Conservation (phyloP, 2,888 invertebrate genomes). For the Teleogryllus oceanicus region DNA sequence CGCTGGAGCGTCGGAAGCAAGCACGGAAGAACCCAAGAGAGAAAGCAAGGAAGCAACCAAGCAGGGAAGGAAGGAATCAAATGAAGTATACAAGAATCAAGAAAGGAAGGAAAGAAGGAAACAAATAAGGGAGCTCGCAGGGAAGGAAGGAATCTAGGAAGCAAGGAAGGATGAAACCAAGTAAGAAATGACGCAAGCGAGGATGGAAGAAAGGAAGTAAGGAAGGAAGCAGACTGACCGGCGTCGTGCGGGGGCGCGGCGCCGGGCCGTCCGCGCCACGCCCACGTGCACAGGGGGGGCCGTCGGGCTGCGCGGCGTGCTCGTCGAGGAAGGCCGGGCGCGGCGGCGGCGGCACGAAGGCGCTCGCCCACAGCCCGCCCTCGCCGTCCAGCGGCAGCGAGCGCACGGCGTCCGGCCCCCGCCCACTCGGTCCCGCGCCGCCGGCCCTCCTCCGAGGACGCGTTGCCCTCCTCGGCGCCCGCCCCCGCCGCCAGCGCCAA, state of each 20-base stretch:
- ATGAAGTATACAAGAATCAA: too few species aligned
- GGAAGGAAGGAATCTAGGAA: too few species aligned
- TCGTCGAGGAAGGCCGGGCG: slow-evolving; percentile 62
- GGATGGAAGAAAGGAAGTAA: too few species aligned
- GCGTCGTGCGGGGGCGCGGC: not conserved
- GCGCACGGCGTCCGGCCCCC: slow-evolving; percentile 33
- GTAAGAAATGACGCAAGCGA: too few species aligned
- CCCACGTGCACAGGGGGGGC: slow-evolving; percentile 71
- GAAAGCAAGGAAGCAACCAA: too few species aligned
- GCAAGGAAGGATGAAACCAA: too few species aligned
- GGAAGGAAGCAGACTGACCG: too few species aligned
- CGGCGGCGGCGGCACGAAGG: slow-evolving; percentile 63
- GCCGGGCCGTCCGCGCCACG: slow-evolving; percentile 54
- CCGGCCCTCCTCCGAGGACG: slow-evolving; percentile 35
- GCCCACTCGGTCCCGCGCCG: slow-evolving; percentile 35
- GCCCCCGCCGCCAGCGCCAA: not conserved
- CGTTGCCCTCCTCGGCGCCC: not conserved
- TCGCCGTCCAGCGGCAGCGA: slow-evolving; percentile 41
- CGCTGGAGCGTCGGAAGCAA: too few species aligned
- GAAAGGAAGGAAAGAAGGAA: too few species aligned
- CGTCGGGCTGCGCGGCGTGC: slow-evolving; percentile 57
- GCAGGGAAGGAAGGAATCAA: too few species aligned
- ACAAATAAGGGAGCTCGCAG: too few species aligned
- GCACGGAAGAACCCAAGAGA: too few species aligned
- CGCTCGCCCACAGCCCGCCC: slow-evolving; percentile 46